Evolutionary conservation across 2,888 invertebrate genomes (phyloP).

Genomic region (Nomada goodeniana): DNA sequence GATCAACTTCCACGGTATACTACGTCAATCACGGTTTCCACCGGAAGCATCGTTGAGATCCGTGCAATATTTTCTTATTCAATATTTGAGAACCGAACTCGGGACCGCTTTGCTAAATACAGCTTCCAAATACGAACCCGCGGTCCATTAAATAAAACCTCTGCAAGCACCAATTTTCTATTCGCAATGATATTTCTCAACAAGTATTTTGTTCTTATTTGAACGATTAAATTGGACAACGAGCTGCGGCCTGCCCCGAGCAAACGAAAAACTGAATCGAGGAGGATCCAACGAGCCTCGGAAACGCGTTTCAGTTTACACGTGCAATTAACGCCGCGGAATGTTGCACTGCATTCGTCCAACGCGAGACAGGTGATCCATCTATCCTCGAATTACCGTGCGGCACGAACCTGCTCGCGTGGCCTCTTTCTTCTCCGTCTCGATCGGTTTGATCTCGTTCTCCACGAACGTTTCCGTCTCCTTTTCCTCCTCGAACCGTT

Average conservation of each 20-base stretch:
- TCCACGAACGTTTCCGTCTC: conserved; percentile 62
- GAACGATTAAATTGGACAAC: too few relatives aligned
- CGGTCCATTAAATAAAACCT: too few relatives aligned
- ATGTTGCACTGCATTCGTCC: conserved; percentile 11
- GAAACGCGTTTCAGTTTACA: conserved; percentile 7
- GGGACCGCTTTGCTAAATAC: background rate
- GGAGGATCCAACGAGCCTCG: background rate
- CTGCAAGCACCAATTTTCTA: too few relatives aligned
- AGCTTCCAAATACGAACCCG: background rate
- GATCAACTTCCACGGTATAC: conserved; percentile 7
- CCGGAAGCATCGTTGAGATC: background rate
- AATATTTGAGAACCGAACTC: background rate
- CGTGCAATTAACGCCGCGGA: conserved; percentile 14
- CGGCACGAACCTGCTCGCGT: conserved; percentile 72
- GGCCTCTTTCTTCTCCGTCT: conserved; percentile 57
- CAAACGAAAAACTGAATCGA: background rate
- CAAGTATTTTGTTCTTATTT: too few relatives aligned
- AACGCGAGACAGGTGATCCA: conserved; percentile 40
- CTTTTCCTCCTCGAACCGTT: conserved; percentile 48
- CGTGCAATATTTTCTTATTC: background rate
- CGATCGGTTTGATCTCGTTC: conserved; percentile 46
- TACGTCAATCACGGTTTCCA: background rate
- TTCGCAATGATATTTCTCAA: too few relatives aligned
- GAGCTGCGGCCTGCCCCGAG: background rate
- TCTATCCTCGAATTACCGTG: conserved; percentile 52